Percentiles rank a stretch among this genome's conserved stretches.
phyloP scores from a whole-genome alignment of 2,113 vertebrate genomes.

The Nettapus auritus region DNA sequence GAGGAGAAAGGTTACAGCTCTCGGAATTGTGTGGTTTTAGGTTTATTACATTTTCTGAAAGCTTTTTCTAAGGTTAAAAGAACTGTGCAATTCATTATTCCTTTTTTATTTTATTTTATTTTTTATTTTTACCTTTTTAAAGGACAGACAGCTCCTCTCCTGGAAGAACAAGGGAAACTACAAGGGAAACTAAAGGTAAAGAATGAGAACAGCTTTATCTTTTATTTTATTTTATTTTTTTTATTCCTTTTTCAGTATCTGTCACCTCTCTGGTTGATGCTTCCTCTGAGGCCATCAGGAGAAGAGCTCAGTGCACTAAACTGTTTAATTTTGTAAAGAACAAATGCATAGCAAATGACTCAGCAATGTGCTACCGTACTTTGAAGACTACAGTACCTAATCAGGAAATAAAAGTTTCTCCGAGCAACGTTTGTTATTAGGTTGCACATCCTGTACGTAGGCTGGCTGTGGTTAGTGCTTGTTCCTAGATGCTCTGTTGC shows the following conservation, averaged over 20 bases:
- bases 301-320: neutral
- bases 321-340: neutral
- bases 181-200: constrained; percentile 53
- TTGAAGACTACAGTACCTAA: neutral
- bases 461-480: neutral
- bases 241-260: neutral
- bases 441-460: neutral
- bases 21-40: neutral
- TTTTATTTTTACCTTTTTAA: neutral
- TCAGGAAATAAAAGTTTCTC: constrained; percentile 45
- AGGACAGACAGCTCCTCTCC: constrained; percentile 37
- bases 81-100: neutral
- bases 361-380: neutral
- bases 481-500: constrained; percentile 3
- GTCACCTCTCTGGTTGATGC: neutral
- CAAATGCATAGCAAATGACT: neutral
- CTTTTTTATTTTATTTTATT: neutral
- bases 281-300: neutral
- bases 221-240: neutral
- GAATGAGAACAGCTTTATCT: neutral
- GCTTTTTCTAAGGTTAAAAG: neutral
- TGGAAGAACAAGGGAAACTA: constrained; percentile 1
- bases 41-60: neutral
- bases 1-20: neutral
- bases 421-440: neutral